Evolutionary conservation across 2,888 invertebrate genomes (phyloP), one percentile per base, ranked within the genome.

Genomic region (Julus scandinavius): DNA sequence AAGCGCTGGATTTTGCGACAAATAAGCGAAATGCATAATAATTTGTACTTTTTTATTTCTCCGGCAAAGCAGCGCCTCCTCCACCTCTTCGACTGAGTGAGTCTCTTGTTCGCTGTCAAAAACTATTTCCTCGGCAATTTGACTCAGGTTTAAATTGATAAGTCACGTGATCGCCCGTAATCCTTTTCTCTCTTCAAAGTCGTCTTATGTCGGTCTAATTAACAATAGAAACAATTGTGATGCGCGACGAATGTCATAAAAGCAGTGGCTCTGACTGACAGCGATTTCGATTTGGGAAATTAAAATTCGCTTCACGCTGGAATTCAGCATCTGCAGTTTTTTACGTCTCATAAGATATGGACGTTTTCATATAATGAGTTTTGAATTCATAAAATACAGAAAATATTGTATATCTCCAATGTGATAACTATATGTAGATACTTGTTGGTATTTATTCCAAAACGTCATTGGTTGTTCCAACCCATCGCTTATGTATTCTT

Each of bases 121-220:
- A 72, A 72, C 72, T 72, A 72, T 72, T 72, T 72, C 72, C 72
- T 72, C 72, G 29, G 29, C 72, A 72, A 72, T 72, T 72, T 72
- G 72, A 72, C 72, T n/a, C 72, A 29, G 72, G 72, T 72, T 72
- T 72, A 72, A 72, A 72, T 72, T 72, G 72, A 72, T 72, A 72
- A 72, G 72, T 72, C 72, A 72, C 72, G 72, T 72, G 72, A 72
- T 72, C 72, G 72, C 72, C 72, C 29, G 72, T 72, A 72, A 72
- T 72, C 72, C 72, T 72, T 72, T 72, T 85, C 85, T 49, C 85
- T 49, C 85, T 41, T 17, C 15, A 85, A 41, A 85, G 49, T 85
- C 85, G 85, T 85, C 85, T 85, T 85, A 85, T 85, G 85, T 49
- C 85, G 49, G 38, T 85, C 85, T 85, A 85, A 85, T 85, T 85